These are phyloP conservation scores for Podargus strigoides DNA, from an alignment of 2,797 vertebrate species.

Conservation along the genomic window DNA sequence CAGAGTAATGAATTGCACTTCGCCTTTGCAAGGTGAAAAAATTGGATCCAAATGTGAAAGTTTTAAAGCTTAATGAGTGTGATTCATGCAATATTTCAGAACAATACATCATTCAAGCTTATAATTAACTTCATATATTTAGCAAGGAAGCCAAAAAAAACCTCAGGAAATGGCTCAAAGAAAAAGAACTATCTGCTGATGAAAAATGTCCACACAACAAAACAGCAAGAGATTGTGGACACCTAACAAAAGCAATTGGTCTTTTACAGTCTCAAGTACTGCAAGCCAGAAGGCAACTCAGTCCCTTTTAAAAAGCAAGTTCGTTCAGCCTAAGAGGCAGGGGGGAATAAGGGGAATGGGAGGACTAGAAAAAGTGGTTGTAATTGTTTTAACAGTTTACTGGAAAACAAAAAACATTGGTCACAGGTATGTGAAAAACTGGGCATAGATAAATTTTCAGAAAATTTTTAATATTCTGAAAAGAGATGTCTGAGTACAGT, in stretches of 20 bases:
- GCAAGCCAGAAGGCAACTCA: not conserved
- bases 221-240: not conserved
- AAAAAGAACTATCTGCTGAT: not conserved
- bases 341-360: no score
- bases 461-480: not conserved
- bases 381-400: not conserved
- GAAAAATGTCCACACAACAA: conserved; percentile 14
- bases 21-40: not conserved
- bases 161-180: conserved; percentile 5
- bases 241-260: not conserved
- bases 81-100: not conserved
- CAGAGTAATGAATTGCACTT: not conserved
- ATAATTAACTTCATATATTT: not conserved
- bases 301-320: not conserved
- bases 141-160: not conserved
- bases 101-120: not conserved
- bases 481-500: not conserved
- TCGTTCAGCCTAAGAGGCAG: not conserved
- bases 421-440: not conserved
- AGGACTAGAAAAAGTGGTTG: not conserved
- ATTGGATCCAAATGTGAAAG: not conserved
- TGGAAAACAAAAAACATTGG: not conserved
- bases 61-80: not conserved
- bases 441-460: not conserved
- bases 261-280: not conserved